A percentile compares a stretch with the other conserved stretches of the same genome.
Evolutionary conservation across 2,797 vertebrate species (phyloP).

Genomic region (Mormyrus hasselquistii): DNA sequence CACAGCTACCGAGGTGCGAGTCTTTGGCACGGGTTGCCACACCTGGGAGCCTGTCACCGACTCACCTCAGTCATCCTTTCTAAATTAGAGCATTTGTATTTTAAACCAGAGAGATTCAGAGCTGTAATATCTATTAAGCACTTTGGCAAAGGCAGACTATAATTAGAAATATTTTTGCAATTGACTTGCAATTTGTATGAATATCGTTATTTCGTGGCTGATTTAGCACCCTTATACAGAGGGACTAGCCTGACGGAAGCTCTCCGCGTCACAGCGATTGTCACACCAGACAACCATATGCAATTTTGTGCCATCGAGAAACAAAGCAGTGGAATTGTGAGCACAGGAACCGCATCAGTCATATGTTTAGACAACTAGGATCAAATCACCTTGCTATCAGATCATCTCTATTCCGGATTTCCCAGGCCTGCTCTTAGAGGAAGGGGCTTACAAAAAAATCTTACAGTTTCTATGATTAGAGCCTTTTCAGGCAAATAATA

Average conservation of each 20-base stretch:
- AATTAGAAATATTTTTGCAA: background rate
- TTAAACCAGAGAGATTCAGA: background rate
- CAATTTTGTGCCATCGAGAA: background rate
- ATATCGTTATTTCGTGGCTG: background rate
- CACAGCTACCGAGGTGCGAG: background rate
- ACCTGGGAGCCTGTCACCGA: background rate
- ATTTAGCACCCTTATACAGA: background rate
- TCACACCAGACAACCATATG: background rate
- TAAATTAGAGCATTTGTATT: conserved; percentile 2
- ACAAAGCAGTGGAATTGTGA: background rate
- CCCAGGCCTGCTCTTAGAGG: background rate
- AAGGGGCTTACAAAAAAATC: background rate
- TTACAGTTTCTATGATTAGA: background rate
- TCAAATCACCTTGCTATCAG: background rate
- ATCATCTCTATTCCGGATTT: background rate
- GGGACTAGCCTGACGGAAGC: background rate
- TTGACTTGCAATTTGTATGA: background rate
- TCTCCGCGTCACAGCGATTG: background rate
- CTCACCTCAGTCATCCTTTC: background rate
- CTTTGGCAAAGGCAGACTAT: background rate
- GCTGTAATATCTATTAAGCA: background rate
- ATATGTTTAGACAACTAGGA: conserved; percentile 4
- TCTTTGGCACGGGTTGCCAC: background rate
- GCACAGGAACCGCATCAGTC: background rate
- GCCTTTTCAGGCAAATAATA: background rate